Conservation (phyloP, 2,113 vertebrate species). For the Neolamprologus falcicula region DNA sequence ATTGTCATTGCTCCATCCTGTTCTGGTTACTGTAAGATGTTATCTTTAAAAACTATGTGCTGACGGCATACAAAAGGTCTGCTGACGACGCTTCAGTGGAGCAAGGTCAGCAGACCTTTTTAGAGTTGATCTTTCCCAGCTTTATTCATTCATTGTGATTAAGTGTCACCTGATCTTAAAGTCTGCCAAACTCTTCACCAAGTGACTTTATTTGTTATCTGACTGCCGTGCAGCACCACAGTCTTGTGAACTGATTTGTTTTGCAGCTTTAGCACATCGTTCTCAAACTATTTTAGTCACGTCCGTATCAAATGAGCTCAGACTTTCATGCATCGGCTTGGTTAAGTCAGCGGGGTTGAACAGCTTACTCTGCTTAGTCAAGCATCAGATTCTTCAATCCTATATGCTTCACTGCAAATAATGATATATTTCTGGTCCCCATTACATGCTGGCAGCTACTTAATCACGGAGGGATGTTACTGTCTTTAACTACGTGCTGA, state of each 20-base stretch:
- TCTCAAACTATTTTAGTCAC: not conserved
- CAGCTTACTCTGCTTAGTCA: not conserved
- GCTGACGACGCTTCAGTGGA: slow-evolving; percentile 10
- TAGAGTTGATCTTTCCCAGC: not conserved
- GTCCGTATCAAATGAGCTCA: not conserved
- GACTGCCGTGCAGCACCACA: not conserved
- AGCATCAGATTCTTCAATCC: not conserved
- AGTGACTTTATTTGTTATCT: not conserved
- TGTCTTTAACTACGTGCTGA: slow-evolving; percentile 11
- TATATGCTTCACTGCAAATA: not conserved
- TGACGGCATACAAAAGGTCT: slow-evolving; percentile 23
- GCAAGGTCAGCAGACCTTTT: slow-evolving; percentile 11
- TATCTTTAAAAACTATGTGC: slow-evolving; percentile 39
- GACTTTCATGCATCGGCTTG: not conserved
- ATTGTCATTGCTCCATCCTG: slow-evolving; percentile 6
- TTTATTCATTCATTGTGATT: not conserved
- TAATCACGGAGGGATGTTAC: slow-evolving; percentile 30
- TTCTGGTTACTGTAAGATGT: slow-evolving; percentile 16
- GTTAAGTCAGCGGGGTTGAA: not conserved
- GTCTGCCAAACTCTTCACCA: not conserved
- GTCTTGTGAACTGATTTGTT: not conserved
- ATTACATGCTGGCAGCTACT: slow-evolving; percentile 31
- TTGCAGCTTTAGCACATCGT: not conserved
- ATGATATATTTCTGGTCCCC: slow-evolving; percentile 17
- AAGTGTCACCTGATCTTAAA: not conserved